Evolutionary conservation across 2,113 vertebrate genomes (phyloP), one percentile per base, ranked within the genome.

Genomic region (Amphiprion percula): DNA sequence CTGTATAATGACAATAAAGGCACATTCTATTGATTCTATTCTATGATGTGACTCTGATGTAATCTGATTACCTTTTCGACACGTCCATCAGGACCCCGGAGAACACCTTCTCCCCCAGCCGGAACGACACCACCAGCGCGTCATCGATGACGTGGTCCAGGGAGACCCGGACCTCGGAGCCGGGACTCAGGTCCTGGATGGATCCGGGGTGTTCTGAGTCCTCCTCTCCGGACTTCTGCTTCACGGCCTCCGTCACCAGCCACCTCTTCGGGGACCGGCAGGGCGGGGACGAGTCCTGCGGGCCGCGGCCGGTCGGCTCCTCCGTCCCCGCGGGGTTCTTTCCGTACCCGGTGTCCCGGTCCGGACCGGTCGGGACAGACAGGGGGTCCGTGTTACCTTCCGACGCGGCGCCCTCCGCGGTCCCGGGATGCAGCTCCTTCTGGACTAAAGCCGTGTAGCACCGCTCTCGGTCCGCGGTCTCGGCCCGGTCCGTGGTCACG

Each of bases 141-240:
- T 99, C 98, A 93, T 99, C 97, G 82, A 99, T 99, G 89, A 99
- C 97, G 95, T 98, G 98, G 80, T 99, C 97, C 94, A 99, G 94
- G 53, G 94, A 96, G 86, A 99, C 98, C 84, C 95, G 97, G 84
- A 98, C 97, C 94, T 99, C 97, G 15, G 97, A 95, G 63, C 98
- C 97, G 1, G 95, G 96, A 63, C 94, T 94, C 68, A 98, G 92
- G 7, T 93, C 92, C 80, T 90, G 87, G 46, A 93, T 73, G 3
- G 83, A 66, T 3, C 46, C 78, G 11, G 62, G 53, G 0, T 68
- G 39, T 33, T 2, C 74, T 7, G 65, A 23, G 2, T 71, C 77
- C 2, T 80, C 69, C 4, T 9, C 16, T 1, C 41, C 5, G 21
- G 64, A 10, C 6, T 33, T 65, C 15, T 61, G 79, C 30, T 68